Base-by-base conservation (phyloP, 2,113 vertebrate genomes). In the Osmerus mordax region DNA sequence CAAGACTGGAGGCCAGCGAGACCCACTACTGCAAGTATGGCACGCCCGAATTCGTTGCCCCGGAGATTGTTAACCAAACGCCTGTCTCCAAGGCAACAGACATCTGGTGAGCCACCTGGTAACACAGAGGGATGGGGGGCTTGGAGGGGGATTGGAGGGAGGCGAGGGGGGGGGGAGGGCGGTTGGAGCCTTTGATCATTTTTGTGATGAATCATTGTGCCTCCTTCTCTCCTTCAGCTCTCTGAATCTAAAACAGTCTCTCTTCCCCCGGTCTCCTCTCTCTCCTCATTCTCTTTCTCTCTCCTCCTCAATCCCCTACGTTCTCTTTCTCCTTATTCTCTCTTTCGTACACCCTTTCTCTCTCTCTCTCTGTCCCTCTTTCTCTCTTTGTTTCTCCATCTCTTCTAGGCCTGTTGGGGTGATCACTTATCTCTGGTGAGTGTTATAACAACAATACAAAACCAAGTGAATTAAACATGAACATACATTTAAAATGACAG, bases 41-140 rank as follows among this genome's bases (percentile, higher is more conserved):
- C 74, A 98, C 96, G 0, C 96, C 96, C 0, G 97, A 99, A 88
- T 99, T 96, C 0, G 91, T 97, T 9, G 93, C 96, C 0, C 97
- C 97, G 0, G 97, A 99, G 91, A 96, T 99, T 8, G 92, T 98
- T 77, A 96, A 96, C 89, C 97, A 99, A 91, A 95, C 91, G 47
- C 96, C 97, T 0, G 87, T 99, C 78, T 95, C 95, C 77, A 88
- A 87, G 0, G 95, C 95, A 88, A 96, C 97, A 0, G 97, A 98
- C 72, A 92, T 99, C 88, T 99, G 97, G 97, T 98, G 84, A 83
- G 85, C 76, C 75, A 78, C 72, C 74, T 80, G 73, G 64, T 82
- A 54, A 19, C 25, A 16, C 72, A 53, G 64, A 66, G 55, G 15
- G 55, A 56, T 56, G 25, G 6, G n/a, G n/a, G 7, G 4, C 4